phyloP scores from a whole-genome alignment of 2,888 invertebrate species.

The Caenorhabditis sp. region DNA sequence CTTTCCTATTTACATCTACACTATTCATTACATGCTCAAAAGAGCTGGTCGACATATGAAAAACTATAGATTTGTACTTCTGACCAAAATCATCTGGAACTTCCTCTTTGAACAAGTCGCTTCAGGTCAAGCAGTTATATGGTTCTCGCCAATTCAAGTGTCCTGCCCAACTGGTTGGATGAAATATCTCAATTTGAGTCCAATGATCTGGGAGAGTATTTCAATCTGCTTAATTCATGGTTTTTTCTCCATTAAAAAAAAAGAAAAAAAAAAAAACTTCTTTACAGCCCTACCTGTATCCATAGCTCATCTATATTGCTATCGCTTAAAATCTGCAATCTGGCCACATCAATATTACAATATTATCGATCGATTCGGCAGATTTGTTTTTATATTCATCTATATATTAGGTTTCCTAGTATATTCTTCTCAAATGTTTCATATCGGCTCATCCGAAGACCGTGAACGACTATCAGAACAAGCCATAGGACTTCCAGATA shows the following conservation, averaged over 20 bases:
- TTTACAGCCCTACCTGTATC: not conserved
- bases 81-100: not conserved
- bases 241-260: not conserved
- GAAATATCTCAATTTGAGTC: not conserved
- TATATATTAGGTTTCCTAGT: not conserved
- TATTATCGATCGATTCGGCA: not conserved
- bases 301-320: conserved; percentile 1
- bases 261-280: not conserved
- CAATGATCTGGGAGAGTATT: conserved; percentile 1
- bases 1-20: not conserved
- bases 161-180: not conserved
- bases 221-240: not conserved
- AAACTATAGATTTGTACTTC: not conserved
- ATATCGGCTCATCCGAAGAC: not conserved
- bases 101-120: not conserved
- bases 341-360: not conserved
- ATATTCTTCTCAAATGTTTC: not conserved
- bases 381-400: not conserved
- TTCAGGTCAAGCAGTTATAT: not conserved
- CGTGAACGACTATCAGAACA: not conserved
- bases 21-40: not conserved
- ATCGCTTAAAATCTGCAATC: not conserved
- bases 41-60: not conserved
- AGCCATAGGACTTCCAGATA: not conserved
- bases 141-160: not conserved